Evolutionary conservation across 2,113 vertebrate species (phyloP), one percentile per base, ranked within the genome.

Genomic region (Morphnarchus princeps): DNA sequence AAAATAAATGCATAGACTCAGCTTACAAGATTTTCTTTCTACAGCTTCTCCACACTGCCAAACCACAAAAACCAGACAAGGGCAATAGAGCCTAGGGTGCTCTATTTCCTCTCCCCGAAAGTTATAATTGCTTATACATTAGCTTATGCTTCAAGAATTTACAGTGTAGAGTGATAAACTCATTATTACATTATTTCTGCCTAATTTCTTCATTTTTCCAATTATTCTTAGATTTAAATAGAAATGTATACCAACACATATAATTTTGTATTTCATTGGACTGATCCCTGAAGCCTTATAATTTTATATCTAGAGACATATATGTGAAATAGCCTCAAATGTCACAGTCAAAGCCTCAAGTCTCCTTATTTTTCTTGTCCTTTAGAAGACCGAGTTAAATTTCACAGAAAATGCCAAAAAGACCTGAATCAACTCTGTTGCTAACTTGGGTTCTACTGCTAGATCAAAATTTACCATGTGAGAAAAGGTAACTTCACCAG

Each of bases 1-100:
- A 94, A 96, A 95, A 93, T 87, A 96, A 91, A 85, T 38, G 13
- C 34, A 2, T 14, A 2, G 87, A 76, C 74, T 91, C 87, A 93
- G 78, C 58, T 93, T 77, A 88, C 57, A 72, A 82, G 36, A 49
- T 86, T 91, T 61, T 69, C 43, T 91, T 72, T 91, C 73, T 45
- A 61, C 69, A 84, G 26, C 28, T 82, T 82, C 57, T 82, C 47
- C 61, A 73, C 55, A 28, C 38, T 67, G 73, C 70, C 91, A 93
- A 87, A 74, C 32, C 47, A 87, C 55, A 84, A 79, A 94, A 87
- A 45, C 1, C 50, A 87, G 80, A 47, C 26, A 94, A 89, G 57
- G 55, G 29, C 91, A 93, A 83, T 11, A 82, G 77, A 71, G 61
- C 73, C 81, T 69, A 80, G 25, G 82, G 62, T 82, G 20, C 10